Percentiles rank a stretch among this genome's conserved stretches.
Conservation (phyloP, 2,797 vertebrate genomes). For the Thripadectes ignobilis region DNA sequence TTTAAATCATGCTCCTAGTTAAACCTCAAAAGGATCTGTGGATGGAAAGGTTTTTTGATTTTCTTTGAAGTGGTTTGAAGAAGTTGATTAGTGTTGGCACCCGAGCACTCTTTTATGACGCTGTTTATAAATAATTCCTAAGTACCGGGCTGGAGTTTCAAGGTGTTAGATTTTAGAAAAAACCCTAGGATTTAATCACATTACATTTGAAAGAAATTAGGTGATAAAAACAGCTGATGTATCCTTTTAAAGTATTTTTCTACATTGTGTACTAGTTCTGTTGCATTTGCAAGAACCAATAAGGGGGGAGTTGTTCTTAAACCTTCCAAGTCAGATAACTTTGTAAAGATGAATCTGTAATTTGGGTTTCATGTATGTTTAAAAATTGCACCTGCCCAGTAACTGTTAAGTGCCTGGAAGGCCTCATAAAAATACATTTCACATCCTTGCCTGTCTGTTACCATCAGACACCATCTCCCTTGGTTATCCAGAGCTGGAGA, state of each 20-base stretch:
- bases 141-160: slow-evolving; percentile 78
- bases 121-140: slow-evolving; percentile 87
- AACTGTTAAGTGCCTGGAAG: slow-evolving; percentile 12
- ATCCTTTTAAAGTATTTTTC: slow-evolving; percentile 73
- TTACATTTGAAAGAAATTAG: slow-evolving; percentile 75
- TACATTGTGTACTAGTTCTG: slow-evolving; percentile 66
- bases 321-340: slow-evolving; percentile 45
- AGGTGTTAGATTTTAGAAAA: slow-evolving; percentile 76
- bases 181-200: slow-evolving; percentile 75
- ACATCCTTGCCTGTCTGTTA: slow-evolving; percentile 27
- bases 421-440: slow-evolving; percentile 55
- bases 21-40: slow-evolving; percentile 83
- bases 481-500: neutral
- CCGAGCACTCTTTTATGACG: slow-evolving; percentile 79
- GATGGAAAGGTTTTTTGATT: slow-evolving; percentile 82
- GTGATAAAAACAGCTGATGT: slow-evolving; percentile 71
- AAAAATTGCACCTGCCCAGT: slow-evolving; percentile 65
- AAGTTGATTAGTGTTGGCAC: slow-evolving; percentile 84
- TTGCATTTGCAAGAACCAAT: slow-evolving; percentile 50
- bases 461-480: slow-evolving; percentile 10
- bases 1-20: slow-evolving; percentile 83
- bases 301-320: slow-evolving; percentile 52
- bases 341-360: slow-evolving; percentile 45
- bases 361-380: slow-evolving; percentile 59
- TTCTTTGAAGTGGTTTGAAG: slow-evolving; percentile 83